These are phyloP conservation scores for Lasius fuliginosus DNA, from an alignment of 2,888 invertebrate species.

Conservation along the genomic window DNA sequence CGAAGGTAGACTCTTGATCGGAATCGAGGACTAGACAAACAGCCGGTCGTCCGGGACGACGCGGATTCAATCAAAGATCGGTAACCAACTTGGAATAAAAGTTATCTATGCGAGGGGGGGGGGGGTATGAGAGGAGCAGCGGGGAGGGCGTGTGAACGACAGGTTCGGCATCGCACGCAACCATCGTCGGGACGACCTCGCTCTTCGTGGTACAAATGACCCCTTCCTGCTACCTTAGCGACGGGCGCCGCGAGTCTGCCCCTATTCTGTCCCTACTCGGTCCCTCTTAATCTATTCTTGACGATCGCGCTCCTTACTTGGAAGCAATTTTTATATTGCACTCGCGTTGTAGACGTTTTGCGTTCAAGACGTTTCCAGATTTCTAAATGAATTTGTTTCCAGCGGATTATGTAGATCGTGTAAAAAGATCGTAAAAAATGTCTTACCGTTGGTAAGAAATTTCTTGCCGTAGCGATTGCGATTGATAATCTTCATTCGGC, in stretches of 20 bases:
- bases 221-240: slow-evolving; percentile 73
- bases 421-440: slow-evolving; percentile 5
- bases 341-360: not conserved
- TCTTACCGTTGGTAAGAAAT: not conserved
- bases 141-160: slow-evolving; percentile 83
- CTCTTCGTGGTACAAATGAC: slow-evolving; percentile 85
- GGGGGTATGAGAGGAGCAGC: slow-evolving; percentile 72
- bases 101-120: slow-evolving; percentile 78
- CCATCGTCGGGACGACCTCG: slow-evolving; percentile 80
- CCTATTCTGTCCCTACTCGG: not conserved
- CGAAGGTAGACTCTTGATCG: slow-evolving; percentile 3
- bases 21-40: slow-evolving; percentile 60
- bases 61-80: slow-evolving; percentile 84
- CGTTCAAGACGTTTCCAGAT: not conserved
- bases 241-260: slow-evolving; percentile 15
- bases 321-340: not conserved
- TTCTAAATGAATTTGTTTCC: not conserved
- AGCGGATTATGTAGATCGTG: not conserved
- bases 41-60: slow-evolving; percentile 71
- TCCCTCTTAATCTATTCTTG: slow-evolving; percentile 26
- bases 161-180: slow-evolving; percentile 83
- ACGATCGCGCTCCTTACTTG: not conserved
- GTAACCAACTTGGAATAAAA: slow-evolving; percentile 78
- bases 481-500: slow-evolving; percentile 21
- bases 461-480: not conserved